Evolutionary conservation across 2,797 vertebrate genomes (phyloP).

Genomic region (Scolopax bukidnonensis): DNA sequence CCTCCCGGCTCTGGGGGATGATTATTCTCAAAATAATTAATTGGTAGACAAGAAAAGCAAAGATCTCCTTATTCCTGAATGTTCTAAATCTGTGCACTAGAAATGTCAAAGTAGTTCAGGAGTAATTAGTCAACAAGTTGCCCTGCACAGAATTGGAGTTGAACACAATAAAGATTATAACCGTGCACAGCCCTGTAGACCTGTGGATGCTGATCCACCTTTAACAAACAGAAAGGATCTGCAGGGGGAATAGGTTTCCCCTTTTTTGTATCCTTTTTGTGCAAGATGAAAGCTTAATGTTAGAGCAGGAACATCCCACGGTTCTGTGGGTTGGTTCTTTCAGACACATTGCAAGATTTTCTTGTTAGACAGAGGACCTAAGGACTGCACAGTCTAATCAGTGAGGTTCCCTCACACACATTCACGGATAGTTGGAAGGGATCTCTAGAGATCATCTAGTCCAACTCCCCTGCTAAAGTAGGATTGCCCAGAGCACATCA

Average conservation of each 20-base stretch:
- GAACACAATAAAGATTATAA: neutral
- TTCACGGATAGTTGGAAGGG: too few species aligned
- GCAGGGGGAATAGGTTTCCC: neutral
- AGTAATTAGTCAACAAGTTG: neutral
- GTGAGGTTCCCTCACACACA: neutral
- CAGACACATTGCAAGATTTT: neutral
- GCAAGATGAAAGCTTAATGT: neutral
- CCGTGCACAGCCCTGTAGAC: neutral
- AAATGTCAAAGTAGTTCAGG: neutral
- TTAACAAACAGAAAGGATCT: neutral
- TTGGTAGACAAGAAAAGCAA: neutral
- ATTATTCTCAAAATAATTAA: conserved; percentile 38
- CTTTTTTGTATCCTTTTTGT: neutral
- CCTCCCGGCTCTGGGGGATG: neutral
- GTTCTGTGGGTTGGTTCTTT: neutral
- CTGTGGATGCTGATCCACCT: neutral
- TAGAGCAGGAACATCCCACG: neutral
- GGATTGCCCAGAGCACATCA: too few species aligned
- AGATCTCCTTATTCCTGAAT: neutral
- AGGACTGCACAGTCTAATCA: neutral
- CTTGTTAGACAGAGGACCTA: neutral
- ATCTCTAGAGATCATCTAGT: too few species aligned
- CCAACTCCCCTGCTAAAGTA: too few species aligned
- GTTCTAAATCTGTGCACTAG: neutral
- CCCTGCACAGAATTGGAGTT: neutral